Conservation (phyloP, 2,797 vertebrate genomes). For the Gouania willdenowi region DNA sequence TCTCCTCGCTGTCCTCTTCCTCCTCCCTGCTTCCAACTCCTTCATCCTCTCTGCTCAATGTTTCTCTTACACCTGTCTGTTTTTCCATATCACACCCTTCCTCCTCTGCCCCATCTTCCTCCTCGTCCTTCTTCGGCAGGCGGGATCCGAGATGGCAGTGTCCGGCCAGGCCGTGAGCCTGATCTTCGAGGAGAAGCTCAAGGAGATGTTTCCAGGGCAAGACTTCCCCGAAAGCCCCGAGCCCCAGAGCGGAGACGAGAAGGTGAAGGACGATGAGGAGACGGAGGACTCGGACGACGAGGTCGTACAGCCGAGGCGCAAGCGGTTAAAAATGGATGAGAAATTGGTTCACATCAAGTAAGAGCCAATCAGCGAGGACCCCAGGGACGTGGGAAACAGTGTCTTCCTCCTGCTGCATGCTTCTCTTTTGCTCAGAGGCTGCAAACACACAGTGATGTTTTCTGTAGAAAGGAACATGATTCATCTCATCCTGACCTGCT, state of each 20-base stretch:
- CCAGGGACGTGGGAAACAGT: slow-evolving; percentile 37
- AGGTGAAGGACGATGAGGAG: slow-evolving; percentile 81
- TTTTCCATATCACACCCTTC: slow-evolving; percentile 16
- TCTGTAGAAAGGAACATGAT: slow-evolving; percentile 62
- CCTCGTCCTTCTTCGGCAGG: slow-evolving; percentile 70
- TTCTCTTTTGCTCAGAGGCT: slow-evolving; percentile 31
- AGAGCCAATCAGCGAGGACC: slow-evolving; percentile 43
- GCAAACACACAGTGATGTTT: slow-evolving; percentile 28
- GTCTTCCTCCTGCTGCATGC: slow-evolving; percentile 52
- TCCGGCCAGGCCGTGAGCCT: slow-evolving; percentile 91
- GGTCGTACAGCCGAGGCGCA: slow-evolving; percentile 92
- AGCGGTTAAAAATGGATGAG: slow-evolving; percentile 95
- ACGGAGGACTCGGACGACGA: slow-evolving; percentile 95
- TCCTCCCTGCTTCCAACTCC: slow-evolving; percentile 44
- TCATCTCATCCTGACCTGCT: slow-evolving; percentile 46
- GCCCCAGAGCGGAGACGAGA: slow-evolving; percentile 68
- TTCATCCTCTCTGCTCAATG: slow-evolving; percentile 35
- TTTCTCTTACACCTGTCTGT: slow-evolving; percentile 32
- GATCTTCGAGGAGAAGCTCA: slow-evolving; percentile 94
- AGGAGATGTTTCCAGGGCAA: slow-evolving; percentile 89
- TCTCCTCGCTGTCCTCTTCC: slow-evolving; percentile 65
- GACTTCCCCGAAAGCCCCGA: slow-evolving; percentile 88
- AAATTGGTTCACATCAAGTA: slow-evolving; percentile 94
- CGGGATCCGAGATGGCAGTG: slow-evolving; percentile 97
- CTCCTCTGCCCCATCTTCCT: slow-evolving; percentile 2